A percentile compares a stretch with the other conserved stretches of the same genome.
Conservation (phyloP, 2,888 invertebrate species). For the Heteromurus nitidus region DNA sequence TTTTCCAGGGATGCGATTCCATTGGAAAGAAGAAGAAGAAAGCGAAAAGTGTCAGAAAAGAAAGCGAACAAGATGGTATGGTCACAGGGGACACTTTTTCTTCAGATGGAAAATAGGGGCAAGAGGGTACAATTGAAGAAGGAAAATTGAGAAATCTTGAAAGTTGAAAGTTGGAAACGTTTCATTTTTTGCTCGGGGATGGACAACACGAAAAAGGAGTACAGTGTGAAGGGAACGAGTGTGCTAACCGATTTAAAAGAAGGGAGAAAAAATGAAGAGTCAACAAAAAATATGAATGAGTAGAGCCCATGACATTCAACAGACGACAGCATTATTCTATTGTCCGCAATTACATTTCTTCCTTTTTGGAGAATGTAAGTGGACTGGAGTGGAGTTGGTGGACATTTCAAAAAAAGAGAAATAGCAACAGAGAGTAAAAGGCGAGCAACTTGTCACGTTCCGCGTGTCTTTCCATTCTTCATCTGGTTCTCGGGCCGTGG, state of each 20-base stretch:
- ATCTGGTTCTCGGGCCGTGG: background rate
- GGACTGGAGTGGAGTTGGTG: background rate
- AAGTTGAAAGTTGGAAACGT: too few species aligned
- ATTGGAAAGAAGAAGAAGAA: conserved; percentile 11
- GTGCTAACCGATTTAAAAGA: conserved; percentile 19
- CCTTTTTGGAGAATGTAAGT: background rate
- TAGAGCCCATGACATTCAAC: conserved; percentile 9
- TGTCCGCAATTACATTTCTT: conserved; percentile 13
- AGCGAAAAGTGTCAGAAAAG: conserved; percentile 12
- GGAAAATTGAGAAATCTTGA: too few species aligned
- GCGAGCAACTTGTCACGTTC: conserved; percentile 23
- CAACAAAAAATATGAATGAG: conserved; percentile 11
- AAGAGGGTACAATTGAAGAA: background rate
- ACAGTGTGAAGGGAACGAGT: too few species aligned
- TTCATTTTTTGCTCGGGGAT: too few species aligned
- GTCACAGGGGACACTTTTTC: conserved; percentile 1
- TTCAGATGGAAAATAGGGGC: background rate
- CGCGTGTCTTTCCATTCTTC: conserved; percentile 11
- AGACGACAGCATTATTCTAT: conserved; percentile 2
- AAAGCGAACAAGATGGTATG: too few species aligned
- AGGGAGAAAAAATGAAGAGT: conserved; percentile 24
- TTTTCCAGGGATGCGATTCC: background rate
- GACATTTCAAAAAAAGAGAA: conserved; percentile 10
- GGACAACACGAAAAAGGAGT: too few species aligned
- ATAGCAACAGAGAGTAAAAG: conserved; percentile 6